These are phyloP conservation scores for Lamellibrachia luymesi DNA, from an alignment of 1,140 invertebrate species.

Conservation along the genomic window DNA sequence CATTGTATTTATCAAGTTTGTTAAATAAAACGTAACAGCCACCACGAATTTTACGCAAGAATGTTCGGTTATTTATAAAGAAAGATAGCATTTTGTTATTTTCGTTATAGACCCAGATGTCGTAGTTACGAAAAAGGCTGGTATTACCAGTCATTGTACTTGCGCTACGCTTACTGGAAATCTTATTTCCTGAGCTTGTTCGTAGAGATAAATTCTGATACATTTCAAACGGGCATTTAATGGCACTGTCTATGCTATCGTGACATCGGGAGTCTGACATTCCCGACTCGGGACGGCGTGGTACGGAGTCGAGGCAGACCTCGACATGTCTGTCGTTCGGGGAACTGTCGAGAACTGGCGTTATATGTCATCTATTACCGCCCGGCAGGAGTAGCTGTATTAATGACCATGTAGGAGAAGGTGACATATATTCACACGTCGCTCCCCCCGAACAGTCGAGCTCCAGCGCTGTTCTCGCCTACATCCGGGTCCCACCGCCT, in stretches of 20 bases:
- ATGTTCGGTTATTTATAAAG: not conserved
- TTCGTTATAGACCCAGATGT: too few species aligned
- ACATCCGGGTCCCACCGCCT: not conserved
- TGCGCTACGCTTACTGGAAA: too few species aligned
- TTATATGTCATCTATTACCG: not conserved
- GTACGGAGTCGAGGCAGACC: not conserved
- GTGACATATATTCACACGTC: not conserved
- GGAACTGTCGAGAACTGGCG: not conserved
- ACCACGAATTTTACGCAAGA: not conserved
- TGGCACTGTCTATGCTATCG: not conserved
- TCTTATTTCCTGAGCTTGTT: too few species aligned
- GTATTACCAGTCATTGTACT: too few species aligned
- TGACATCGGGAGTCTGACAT: not conserved
- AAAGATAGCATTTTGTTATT: too few species aligned
- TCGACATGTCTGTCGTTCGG: not conserved
- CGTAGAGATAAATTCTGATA: too few species aligned
- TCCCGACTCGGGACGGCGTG: too few species aligned
- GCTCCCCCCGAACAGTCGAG: not conserved
- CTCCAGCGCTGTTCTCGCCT: not conserved
- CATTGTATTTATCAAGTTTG: too few species aligned
- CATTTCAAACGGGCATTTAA: too few species aligned
- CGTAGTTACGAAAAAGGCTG: too few species aligned
- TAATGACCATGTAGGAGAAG: not conserved
- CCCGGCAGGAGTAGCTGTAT: not conserved
- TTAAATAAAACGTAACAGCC: too few species aligned